These are phyloP conservation scores for Alligator sinensis DNA, from an alignment of 2,113 vertebrate species.

Conservation along the genomic window DNA sequence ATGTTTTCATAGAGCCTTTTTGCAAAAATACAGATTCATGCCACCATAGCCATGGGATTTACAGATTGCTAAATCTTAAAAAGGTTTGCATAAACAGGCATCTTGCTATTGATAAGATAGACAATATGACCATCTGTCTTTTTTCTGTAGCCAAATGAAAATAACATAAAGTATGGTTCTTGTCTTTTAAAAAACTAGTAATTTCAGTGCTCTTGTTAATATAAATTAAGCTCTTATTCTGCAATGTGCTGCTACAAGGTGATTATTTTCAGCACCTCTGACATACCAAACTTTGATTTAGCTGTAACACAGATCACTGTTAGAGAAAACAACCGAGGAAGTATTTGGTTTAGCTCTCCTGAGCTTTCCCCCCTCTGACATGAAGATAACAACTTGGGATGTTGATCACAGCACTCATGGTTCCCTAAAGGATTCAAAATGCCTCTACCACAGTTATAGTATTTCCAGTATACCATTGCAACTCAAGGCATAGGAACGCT, in stretches of 20 bases:
- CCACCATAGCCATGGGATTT: constrained; percentile 35
- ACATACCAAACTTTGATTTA: not conserved
- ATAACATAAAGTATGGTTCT: not conserved
- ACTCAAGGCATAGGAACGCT: not conserved
- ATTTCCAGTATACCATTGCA: not conserved
- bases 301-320: not conserved
- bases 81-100: constrained; percentile 28
- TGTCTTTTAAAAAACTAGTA: not conserved
- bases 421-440: constrained; percentile 8
- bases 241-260: not conserved
- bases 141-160: constrained; percentile 46
- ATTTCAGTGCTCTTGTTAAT: constrained; percentile 8
- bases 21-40: not conserved
- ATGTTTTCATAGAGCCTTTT: not conserved
- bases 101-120: constrained; percentile 41
- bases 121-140: constrained; percentile 38
- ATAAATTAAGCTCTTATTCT: not conserved
- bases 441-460: not conserved
- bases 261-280: not conserved
- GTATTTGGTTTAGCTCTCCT: not conserved
- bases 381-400: not conserved
- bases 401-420: not conserved
- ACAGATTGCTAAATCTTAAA: constrained; percentile 20
- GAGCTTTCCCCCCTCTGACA: not conserved
- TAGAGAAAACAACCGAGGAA: not conserved